These are phyloP conservation scores for Buteo buteo DNA, from an alignment of 2,113 vertebrate species.

Conservation along the genomic window DNA sequence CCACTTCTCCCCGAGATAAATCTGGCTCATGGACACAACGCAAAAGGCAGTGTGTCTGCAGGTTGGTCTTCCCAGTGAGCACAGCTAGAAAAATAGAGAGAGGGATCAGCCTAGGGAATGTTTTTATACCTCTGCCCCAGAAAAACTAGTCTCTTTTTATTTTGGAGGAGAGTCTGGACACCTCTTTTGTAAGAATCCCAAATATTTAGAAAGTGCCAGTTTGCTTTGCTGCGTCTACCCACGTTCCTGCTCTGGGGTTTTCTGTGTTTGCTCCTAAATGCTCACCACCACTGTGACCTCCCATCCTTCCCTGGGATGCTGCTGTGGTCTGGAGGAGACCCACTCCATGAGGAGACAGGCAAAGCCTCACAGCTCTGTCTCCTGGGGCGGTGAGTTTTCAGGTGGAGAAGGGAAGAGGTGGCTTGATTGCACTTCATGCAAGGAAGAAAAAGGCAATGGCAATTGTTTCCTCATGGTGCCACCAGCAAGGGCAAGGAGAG, in stretches of 20 bases:
- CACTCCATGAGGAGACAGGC: neutral
- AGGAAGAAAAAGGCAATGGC: neutral
- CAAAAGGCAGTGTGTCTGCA: neutral
- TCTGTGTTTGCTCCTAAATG: neutral
- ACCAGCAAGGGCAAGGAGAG: neutral
- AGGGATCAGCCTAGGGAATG: neutral
- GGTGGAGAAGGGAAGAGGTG: neutral
- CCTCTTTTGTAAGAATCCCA: neutral
- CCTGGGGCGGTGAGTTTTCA: neutral
- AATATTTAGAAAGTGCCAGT: neutral
- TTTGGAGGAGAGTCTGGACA: neutral
- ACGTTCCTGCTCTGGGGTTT: neutral
- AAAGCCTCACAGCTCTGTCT: neutral
- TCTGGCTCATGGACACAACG: neutral
- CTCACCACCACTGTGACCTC: accelerated
- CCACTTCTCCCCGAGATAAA: slow-evolving; percentile 56
- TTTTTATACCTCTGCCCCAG: neutral
- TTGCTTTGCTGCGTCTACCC: neutral
- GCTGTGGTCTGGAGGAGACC: neutral
- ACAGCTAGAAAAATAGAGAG: accelerated
- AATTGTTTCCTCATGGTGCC: neutral
- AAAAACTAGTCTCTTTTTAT: neutral
- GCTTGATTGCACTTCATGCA: neutral
- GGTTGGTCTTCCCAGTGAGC: neutral
- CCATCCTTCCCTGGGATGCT: accelerated